These are phyloP conservation scores for Gambusia affinis DNA, from an alignment of 2,113 vertebrate genomes.

Conservation along the genomic window DNA sequence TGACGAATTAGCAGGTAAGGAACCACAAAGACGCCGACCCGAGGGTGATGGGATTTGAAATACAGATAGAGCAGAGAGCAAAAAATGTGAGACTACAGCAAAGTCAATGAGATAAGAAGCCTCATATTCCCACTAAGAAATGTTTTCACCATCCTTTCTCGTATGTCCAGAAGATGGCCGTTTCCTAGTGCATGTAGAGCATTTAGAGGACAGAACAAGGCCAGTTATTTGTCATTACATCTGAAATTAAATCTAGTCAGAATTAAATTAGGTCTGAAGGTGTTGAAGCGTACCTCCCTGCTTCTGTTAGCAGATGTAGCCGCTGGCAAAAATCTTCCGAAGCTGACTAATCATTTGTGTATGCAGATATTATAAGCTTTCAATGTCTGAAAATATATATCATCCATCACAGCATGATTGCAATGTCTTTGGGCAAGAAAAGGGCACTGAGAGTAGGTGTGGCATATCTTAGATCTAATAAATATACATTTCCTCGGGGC, in stretches of 20 bases:
- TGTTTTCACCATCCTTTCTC: background rate
- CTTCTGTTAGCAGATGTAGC: constrained; percentile 43
- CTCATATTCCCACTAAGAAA: constrained; percentile 29
- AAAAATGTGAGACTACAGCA: constrained; percentile 35
- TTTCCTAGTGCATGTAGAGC: constrained; percentile 47
- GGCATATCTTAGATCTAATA: constrained; percentile 75
- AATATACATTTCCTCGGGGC: constrained; percentile 74
- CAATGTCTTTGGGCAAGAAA: constrained; percentile 73
- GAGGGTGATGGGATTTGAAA: constrained; percentile 61
- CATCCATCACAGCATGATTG: constrained; percentile 75
- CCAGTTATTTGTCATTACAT: constrained; percentile 46
- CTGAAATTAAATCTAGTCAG: background rate
- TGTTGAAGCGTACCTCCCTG: constrained; percentile 9
- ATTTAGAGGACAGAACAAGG: constrained; percentile 51
- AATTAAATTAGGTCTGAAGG: constrained; percentile 27
- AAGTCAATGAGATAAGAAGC: constrained; percentile 40
- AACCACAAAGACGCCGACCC: constrained; percentile 40
- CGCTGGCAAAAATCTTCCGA: constrained; percentile 41
- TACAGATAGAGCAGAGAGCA: constrained; percentile 34
- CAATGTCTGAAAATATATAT: constrained; percentile 74
- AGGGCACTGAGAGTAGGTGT: constrained; percentile 69
- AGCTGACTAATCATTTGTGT: constrained; percentile 75
- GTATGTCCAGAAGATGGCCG: background rate
- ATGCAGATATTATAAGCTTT: constrained; percentile 69
- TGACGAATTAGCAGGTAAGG: constrained; percentile 54